Evolutionary conservation across 1,140 invertebrate species (phyloP), one percentile per base, ranked within the genome.

Genomic region (Caerostris extrusa): DNA sequence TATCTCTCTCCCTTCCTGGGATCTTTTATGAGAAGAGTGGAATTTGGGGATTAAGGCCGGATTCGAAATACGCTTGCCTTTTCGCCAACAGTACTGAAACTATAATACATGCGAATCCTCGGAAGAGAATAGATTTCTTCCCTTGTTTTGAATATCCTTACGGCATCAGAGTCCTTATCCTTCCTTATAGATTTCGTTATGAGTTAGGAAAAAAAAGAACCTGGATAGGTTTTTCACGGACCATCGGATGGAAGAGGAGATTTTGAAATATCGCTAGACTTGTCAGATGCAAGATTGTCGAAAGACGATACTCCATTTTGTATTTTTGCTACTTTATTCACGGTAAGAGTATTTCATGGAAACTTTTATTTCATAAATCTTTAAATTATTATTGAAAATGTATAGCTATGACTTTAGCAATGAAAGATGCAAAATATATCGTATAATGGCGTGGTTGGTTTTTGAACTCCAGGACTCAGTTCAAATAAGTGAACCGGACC

Each of bases 1-100:
- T 34, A 0, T 34, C 34, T 34, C 34, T 34, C 2, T 34, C 34
- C 34, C 34, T 50, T 81, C 17, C 34, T 10, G 71, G 71, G n/a
- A 81, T 12, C 17, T 81, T 81, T 81, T 81, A 81, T n/a, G 71
- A 81, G 71, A 34, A 81, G 34, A 81, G 5, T n/a, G 71, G 64
- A 67, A 67, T 14, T 14, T n/a, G 12, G 64, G 64, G 64, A 67
- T 5, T 67, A 67, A n/a, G 64, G 34, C 34, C 2, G 34, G 34
- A 34, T 34, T 34, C 34, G 0, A 34, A 67, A 64, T 64, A 64
- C 12, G 64, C n/a, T 67, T 67, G 12, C 64, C 5, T 67, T 5
- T 67, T 67, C 64, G 12, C 3, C 64, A 67, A 67, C 64, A 12
- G 3, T 67, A n/a, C 3, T 12, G 7, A 67, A 67, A 5, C 64